Percentiles rank a stretch among this genome's conserved stretches.
Conservation (phyloP, 2,888 invertebrate species). For the Diaperis boleti region DNA sequence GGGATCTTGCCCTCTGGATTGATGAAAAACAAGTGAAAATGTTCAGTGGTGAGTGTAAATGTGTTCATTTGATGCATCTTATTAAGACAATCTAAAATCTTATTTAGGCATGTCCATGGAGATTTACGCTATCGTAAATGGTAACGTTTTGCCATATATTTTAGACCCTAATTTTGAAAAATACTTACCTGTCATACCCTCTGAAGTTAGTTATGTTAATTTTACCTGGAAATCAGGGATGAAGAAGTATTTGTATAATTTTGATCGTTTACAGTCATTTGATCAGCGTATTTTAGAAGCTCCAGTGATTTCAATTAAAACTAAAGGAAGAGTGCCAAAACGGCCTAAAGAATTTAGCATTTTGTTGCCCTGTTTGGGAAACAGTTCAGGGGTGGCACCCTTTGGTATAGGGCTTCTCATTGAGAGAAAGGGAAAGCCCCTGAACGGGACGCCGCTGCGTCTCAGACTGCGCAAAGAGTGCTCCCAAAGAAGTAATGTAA, state of each 20-base stretch:
- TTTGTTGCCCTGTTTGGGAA: slow-evolving; percentile 87
- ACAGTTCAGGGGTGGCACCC: slow-evolving; percentile 87
- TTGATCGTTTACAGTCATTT: slow-evolving; percentile 86
- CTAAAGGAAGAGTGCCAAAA: slow-evolving; percentile 86
- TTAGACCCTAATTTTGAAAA: slow-evolving; percentile 91
- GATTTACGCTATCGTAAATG: slow-evolving; percentile 91
- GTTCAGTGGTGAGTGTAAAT: slow-evolving; percentile 81
- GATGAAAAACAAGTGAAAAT: slow-evolving; percentile 92
- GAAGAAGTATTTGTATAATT: slow-evolving; percentile 87
- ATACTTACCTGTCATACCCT: slow-evolving; percentile 90
- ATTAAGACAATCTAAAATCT: too few relatives aligned
- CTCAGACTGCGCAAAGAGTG: slow-evolving; percentile 93
- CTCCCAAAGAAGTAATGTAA: slow-evolving; percentile 87
- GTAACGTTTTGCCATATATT: slow-evolving; percentile 86
- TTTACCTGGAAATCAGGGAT: slow-evolving; percentile 90
- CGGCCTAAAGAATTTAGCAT: slow-evolving; percentile 92
- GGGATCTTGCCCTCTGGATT: slow-evolving; percentile 88
- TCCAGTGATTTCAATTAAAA: slow-evolving; percentile 89
- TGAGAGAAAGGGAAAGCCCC: slow-evolving; percentile 82
- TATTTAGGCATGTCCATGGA: slow-evolving; percentile 83
- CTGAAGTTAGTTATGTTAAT: slow-evolving; percentile 91
- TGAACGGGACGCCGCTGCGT: slow-evolving; percentile 89
- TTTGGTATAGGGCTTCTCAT: slow-evolving; percentile 90
- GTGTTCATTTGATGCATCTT: too few relatives aligned
- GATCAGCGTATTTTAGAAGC: slow-evolving; percentile 87